Base-by-base conservation (phyloP, 2,797 vertebrate species). In the Hylomyscus alleni region DNA sequence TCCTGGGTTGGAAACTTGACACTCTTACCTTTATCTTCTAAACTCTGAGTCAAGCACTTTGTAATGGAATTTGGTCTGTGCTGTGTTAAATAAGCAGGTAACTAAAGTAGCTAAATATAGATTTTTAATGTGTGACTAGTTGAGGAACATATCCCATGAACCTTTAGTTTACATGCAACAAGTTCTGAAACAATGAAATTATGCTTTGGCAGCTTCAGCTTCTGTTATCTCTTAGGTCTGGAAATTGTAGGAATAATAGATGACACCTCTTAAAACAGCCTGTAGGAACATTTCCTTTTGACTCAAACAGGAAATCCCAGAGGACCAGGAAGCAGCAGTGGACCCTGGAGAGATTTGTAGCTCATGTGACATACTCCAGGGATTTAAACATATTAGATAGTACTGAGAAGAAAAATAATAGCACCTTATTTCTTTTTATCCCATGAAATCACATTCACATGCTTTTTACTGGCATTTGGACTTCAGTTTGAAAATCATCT, bases 241-340 rank as follows among this genome's bases (percentile, higher is more conserved):
- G 72, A 19, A 29, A 20, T 24, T 88, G 22, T 81, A 31, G 40
- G 84, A 84, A 34, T 54, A 69, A 17, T 62, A 12, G 31, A 9
- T 67, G 67, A 72, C 82, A 58, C 52, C 47, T 89, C 29, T 29
- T 80, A 73, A 95, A 76, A 89, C 44, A 65, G 19, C 9, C 37
- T 76, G 37, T n/a, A 5, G 15, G 15, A 37, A 26, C 34, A 14
- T 29, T 95, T 95, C 37, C 77, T 37, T 62, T 60, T 89, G 34
- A 75, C 29, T 95, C 77, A 81, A 69, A 72, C 13, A 93, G 58
- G 62, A 92, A 96, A 91, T 69, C 34, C n/a, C 56, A 89, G 69
- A 95, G 56, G 34, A 87, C 44, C 40, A 29, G n/a, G 44, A 90
- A 29, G 77, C 20, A 29, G 77, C 20, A 34, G 24, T n/a, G 92